Percentiles rank a stretch among this genome's conserved stretches.
These are phyloP conservation scores for Glyphotaelius pellucidus DNA, from an alignment of 2,888 invertebrate genomes.

Conservation along the genomic window DNA sequence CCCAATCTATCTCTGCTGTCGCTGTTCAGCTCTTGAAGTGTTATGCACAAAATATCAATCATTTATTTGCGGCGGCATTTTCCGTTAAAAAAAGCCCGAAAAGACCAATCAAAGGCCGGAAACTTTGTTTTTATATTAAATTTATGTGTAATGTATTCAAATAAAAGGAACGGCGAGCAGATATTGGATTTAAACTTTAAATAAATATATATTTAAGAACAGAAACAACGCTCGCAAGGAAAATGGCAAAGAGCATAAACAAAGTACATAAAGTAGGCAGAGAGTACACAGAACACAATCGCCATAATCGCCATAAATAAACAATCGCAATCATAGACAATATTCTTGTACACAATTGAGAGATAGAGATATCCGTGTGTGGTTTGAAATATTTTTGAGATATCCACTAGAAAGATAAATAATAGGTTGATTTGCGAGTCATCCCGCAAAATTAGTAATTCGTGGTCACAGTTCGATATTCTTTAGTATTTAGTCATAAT, in stretches of 20 bases:
- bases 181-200: constrained; percentile 41
- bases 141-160: background rate
- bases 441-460: background rate
- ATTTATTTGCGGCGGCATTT: constrained; percentile 58
- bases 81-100: constrained; percentile 21
- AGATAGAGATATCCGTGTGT: too few species aligned
- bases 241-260: constrained; percentile 62
- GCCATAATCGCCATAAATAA: too few species aligned
- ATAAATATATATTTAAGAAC: constrained; percentile 59
- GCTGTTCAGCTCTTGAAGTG: constrained; percentile 36
- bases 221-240: constrained; percentile 63
- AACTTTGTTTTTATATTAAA: background rate
- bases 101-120: constrained; percentile 5
- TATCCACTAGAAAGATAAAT: background rate
- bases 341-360: background rate
- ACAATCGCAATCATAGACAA: background rate
- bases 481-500: too few species aligned
- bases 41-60: constrained; percentile 62
- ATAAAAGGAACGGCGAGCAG: background rate
- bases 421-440: background rate
- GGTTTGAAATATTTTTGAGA: too few species aligned
- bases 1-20: constrained; percentile 19
- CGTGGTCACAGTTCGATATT: too few species aligned
- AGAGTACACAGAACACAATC: background rate
- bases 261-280: constrained; percentile 40